Evolutionary conservation across 1,140 invertebrate species (phyloP).

Genomic region (Stenopsyche tienmushanensis): DNA sequence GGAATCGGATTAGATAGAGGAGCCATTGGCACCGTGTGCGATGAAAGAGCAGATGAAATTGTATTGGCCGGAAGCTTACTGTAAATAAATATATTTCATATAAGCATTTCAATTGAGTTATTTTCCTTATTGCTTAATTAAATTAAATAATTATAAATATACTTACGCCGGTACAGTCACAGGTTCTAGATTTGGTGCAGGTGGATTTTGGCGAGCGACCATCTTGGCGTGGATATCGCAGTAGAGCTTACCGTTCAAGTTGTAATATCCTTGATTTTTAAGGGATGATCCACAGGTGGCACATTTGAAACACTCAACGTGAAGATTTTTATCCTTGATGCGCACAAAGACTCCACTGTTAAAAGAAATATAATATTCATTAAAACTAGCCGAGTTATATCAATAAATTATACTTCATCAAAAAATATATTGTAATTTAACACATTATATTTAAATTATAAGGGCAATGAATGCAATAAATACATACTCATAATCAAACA

Average conservation of each 20-base stretch:
- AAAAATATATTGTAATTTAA: neutral
- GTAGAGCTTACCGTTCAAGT: constrained; percentile 93
- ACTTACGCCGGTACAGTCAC: constrained; percentile 80
- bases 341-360: constrained; percentile 91
- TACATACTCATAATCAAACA: no score
- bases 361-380: constrained; percentile 36
- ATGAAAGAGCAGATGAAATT: constrained; percentile 65
- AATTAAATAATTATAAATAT: constrained; percentile 43
- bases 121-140: neutral
- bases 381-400: constrained; percentile 3
- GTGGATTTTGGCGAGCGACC: constrained; percentile 79
- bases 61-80: constrained; percentile 63
- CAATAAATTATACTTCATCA: neutral
- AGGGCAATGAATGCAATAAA: no score
- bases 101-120: neutral
- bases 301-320: constrained; percentile 97
- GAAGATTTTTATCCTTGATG: constrained; percentile 94
- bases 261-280: constrained; percentile 96
- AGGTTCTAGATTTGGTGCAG: constrained; percentile 72
- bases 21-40: constrained; percentile 48
- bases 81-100: constrained; percentile 51
- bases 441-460: no score
- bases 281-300: constrained; percentile 90
- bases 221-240: constrained; percentile 94
- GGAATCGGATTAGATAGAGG: constrained; percentile 52